Conservation (phyloP, 2,888 invertebrate genomes). For the Mongoloraphidia duomilia region DNA sequence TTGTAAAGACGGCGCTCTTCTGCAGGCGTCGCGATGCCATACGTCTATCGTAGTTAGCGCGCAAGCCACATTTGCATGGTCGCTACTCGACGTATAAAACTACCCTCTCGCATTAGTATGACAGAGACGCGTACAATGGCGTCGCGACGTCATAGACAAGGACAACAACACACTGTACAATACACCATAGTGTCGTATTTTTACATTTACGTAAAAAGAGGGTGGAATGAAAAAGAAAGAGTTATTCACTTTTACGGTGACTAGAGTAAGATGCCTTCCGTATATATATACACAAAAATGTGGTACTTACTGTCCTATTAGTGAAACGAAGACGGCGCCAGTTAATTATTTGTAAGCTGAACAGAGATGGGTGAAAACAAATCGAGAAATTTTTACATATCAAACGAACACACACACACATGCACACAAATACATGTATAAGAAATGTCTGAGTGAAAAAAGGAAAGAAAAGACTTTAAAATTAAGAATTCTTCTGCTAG, state of each 20-base stretch:
- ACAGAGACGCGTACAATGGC: conserved; percentile 19
- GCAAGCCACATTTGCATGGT: conserved; percentile 34
- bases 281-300: conserved; percentile 18
- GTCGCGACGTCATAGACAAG: conserved; percentile 16
- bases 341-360: conserved; percentile 2
- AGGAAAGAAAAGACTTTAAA: conserved; percentile 7
- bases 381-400: conserved; percentile 19
- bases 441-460: conserved; percentile 8
- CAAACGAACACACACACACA: conserved; percentile 10
- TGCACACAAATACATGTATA: too few relatives aligned
- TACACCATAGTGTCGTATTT: conserved; percentile 5
- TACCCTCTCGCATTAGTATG: conserved; percentile 16
- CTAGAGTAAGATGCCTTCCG: conserved; percentile 16
- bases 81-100: conserved; percentile 24
- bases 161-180: conserved; percentile 3
- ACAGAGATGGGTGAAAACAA: conserved; percentile 21
- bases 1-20: conserved; percentile 31
- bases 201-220: conserved; percentile 6
- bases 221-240: not conserved
- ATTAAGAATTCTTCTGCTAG: not conserved
- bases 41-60: conserved; percentile 33
- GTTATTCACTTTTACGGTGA: not conserved
- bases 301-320: conserved; percentile 24
- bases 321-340: conserved; percentile 21
- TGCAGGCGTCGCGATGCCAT: conserved; percentile 25